A percentile compares a stretch with the other conserved stretches of the same genome.
Conservation (phyloP, 2,888 invertebrate species). For the Xylocampa areola region DNA sequence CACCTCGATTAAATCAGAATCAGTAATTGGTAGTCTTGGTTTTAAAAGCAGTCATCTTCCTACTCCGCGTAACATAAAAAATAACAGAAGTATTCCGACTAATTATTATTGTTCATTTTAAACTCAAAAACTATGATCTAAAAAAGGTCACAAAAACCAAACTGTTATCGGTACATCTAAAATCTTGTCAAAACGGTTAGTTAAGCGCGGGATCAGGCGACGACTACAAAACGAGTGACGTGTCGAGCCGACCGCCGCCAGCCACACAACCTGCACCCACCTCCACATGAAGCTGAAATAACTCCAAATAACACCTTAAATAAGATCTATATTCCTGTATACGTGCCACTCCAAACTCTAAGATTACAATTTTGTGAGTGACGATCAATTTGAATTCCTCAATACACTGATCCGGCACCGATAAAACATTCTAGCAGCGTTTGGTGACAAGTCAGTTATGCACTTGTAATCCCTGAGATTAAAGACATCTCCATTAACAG, state of each 20-base stretch:
- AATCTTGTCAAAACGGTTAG: conserved; percentile 89
- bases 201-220: conserved; percentile 86
- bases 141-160: conserved; percentile 61
- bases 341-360: conserved; percentile 11
- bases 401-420: conserved; percentile 88
- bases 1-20: conserved; percentile 12
- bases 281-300: conserved; percentile 38
- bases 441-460: conserved; percentile 86
- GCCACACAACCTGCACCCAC: conserved; percentile 46
- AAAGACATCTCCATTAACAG: conserved; percentile 74
- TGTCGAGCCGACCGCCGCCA: conserved; percentile 66
- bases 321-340: conserved; percentile 63
- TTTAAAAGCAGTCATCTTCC: conserved; percentile 2
- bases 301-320: conserved; percentile 6
- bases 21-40: background rate
- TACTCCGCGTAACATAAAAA: conserved; percentile 24
- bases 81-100: conserved; percentile 26
- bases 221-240: conserved; percentile 85
- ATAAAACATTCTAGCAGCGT: conserved; percentile 82
- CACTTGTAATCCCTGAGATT: conserved; percentile 82
- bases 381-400: conserved; percentile 84
- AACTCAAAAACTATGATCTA: conserved; percentile 33
- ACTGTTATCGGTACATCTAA: conserved; percentile 78
- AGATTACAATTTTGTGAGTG: conserved; percentile 70
- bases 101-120: conserved; percentile 20